Evolutionary conservation across 2,888 invertebrate genomes (phyloP).

Genomic region (Drosophila borborema): DNA sequence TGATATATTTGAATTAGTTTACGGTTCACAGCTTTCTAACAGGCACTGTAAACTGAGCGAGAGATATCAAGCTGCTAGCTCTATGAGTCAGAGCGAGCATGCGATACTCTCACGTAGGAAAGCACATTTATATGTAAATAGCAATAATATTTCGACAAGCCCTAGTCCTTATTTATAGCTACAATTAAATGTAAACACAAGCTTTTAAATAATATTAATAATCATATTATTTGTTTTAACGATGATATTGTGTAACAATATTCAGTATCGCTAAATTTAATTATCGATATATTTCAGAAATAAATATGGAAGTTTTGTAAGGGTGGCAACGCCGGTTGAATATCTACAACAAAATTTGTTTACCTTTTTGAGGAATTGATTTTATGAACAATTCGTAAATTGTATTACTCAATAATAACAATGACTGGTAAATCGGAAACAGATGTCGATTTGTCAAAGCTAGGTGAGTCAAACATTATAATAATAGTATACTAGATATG

Average conservation of each 20-base stretch:
- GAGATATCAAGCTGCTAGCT: slow-evolving; percentile 23
- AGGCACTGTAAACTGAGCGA: slow-evolving; percentile 35
- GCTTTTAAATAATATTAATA: not conserved
- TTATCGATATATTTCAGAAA: slow-evolving; percentile 20
- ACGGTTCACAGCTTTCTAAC: slow-evolving; percentile 6
- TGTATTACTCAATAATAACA: not conserved
- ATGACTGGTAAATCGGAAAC: slow-evolving; percentile 37
- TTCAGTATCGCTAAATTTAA: not conserved
- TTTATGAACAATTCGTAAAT: not conserved
- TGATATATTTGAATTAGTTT: not conserved
- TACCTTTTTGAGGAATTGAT: slow-evolving; percentile 28
- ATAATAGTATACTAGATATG: not conserved
- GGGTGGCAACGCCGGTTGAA: slow-evolving; percentile 18
- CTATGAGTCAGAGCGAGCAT: slow-evolving; percentile 40
- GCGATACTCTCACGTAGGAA: slow-evolving; percentile 28
- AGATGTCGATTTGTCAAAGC: not conserved
- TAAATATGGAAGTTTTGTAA: not conserved
- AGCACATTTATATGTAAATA: slow-evolving; percentile 14
- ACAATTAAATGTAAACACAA: not conserved
- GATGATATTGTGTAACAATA: slow-evolving; percentile 4
- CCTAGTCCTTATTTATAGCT: not conserved
- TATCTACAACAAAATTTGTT: slow-evolving; percentile 45
- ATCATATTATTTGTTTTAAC: not conserved
- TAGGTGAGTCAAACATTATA: slow-evolving; percentile 28
- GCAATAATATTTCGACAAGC: not conserved